These are phyloP conservation scores for Caradrina kadenii DNA, from an alignment of 2,888 invertebrate genomes.

Conservation along the genomic window DNA sequence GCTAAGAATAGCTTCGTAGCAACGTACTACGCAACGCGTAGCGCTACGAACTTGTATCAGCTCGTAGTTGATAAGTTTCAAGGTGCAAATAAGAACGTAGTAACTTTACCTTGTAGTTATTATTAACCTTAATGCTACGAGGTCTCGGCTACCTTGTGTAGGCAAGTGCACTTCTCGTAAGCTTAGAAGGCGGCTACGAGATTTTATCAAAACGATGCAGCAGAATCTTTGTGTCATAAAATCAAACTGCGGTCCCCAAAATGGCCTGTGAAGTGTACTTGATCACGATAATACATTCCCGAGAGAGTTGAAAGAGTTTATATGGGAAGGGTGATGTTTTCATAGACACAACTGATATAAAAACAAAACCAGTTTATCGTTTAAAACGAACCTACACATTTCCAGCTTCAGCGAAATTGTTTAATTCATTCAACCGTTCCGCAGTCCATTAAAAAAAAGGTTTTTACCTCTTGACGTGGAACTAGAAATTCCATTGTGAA, in stretches of 20 bases:
- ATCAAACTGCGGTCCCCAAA: constrained; percentile 43
- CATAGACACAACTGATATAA: constrained; percentile 7
- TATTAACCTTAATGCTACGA: constrained; percentile 37
- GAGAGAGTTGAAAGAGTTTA: constrained; percentile 34
- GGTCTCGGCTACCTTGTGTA: constrained; percentile 31
- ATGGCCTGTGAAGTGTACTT: constrained; percentile 39
- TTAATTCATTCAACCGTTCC: constrained; percentile 49
- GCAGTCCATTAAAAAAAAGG: constrained; percentile 51
- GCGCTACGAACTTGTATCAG: constrained; percentile 50
- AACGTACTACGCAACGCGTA: constrained; percentile 57
- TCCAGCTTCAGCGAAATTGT: constrained; percentile 42
- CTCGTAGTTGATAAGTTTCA: constrained; percentile 55
- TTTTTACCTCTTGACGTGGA: constrained; percentile 34
- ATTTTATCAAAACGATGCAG: constrained; percentile 42
- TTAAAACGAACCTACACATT: constrained; percentile 33
- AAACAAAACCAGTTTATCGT: constrained; percentile 10
- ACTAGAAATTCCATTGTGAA: constrained; percentile 34
- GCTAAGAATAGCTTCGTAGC: constrained; percentile 56
- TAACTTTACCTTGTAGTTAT: constrained; percentile 46
- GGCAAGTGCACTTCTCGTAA: constrained; percentile 25
- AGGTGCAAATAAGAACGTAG: constrained; percentile 46
- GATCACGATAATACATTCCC: constrained; percentile 42
- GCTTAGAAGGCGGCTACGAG: constrained; percentile 5
- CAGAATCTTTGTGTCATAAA: constrained; percentile 40
- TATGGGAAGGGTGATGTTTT: constrained; percentile 19